Evolutionary conservation across 2,113 vertebrate genomes (phyloP).

Genomic region (Apteryx owenii): DNA sequence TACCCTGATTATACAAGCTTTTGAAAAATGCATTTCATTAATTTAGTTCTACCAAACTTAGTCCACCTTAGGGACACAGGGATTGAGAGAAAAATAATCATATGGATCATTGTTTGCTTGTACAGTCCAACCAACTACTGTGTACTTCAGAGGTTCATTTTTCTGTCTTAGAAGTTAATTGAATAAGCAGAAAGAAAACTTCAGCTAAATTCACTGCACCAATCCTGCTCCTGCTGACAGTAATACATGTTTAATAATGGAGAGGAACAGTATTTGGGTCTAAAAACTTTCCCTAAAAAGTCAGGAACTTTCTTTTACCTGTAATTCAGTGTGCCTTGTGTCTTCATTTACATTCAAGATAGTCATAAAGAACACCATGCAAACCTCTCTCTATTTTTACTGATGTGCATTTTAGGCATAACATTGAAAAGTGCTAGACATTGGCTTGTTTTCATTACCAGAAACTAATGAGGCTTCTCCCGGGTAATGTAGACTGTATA

Average conservation of each 20-base stretch:
- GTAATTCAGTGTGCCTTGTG: not conserved
- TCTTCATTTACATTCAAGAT: not conserved
- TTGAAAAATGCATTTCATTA: not conserved
- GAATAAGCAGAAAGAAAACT: not conserved
- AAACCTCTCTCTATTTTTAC: not conserved
- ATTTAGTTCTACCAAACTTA: not conserved
- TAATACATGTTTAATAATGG: not conserved
- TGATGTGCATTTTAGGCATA: not conserved
- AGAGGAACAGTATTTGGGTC: not conserved
- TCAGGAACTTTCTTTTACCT: not conserved
- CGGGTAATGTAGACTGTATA: not conserved
- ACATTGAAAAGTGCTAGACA: not conserved
- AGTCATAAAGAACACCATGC: not conserved
- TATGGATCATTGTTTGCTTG: slow-evolving; percentile 2
- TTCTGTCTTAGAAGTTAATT: not conserved
- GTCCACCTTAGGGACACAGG: not conserved
- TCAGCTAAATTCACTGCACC: not conserved
- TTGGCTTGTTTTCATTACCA: not conserved
- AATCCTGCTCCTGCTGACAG: not conserved
- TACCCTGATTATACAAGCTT: not conserved
- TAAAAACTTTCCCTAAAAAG: not conserved
- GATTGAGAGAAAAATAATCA: not conserved
- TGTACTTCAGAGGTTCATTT: not conserved
- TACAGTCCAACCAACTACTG: not conserved
- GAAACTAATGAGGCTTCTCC: not conserved